phyloP scores from a whole-genome alignment of 2,888 invertebrate species.

The Theretra japonica region DNA sequence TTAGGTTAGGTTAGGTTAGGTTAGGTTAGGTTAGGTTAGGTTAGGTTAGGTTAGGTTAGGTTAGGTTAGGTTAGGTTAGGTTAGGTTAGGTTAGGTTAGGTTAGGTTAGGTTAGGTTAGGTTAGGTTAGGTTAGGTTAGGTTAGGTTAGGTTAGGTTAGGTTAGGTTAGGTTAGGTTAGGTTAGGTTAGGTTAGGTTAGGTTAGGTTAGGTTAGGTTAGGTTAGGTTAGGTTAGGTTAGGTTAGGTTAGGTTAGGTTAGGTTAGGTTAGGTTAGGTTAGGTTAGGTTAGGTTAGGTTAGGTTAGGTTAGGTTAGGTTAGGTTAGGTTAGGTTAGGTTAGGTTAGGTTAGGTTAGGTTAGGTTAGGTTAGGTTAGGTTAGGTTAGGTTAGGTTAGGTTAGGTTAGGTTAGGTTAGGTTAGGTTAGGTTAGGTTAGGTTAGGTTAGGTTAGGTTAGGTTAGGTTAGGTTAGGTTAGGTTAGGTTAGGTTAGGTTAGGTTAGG shows the following conservation, averaged over 20 bases:
- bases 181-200: too few relatives aligned
- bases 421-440: constrained; percentile 34
- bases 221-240: too few relatives aligned
- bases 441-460: constrained; percentile 37
- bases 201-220: too few relatives aligned
- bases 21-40: too few relatives aligned
- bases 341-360: constrained; percentile 25
- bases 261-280: not conserved
- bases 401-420: constrained; percentile 31
- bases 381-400: constrained; percentile 29
- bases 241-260: not conserved
- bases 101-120: too few relatives aligned
- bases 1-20: too few relatives aligned
- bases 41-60: too few relatives aligned
- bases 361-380: constrained; percentile 28
- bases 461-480: constrained; percentile 38
- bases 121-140: too few relatives aligned
- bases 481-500: constrained; percentile 38
- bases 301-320: not conserved
- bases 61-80: too few relatives aligned
- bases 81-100: too few relatives aligned
- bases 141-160: too few relatives aligned
- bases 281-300: not conserved
- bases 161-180: too few relatives aligned
- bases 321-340: constrained; percentile 16